Evolutionary conservation across 2,113 vertebrate genomes (phyloP), one percentile per base, ranked within the genome.

Genomic region (Casuarius casuarius): DNA sequence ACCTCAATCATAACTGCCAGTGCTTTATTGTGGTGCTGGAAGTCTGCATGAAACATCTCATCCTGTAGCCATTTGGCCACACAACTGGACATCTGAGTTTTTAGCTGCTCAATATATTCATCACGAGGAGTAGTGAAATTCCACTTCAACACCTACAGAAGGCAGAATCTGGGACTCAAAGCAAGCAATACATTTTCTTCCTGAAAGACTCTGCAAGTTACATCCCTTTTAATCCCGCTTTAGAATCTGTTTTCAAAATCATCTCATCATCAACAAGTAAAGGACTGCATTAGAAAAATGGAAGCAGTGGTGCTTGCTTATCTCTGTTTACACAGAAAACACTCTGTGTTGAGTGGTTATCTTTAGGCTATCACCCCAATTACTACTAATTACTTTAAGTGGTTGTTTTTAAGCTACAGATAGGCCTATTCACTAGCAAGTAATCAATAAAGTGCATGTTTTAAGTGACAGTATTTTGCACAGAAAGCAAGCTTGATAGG

Each of bases 41-140:
- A 99, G 97, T 99, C 99, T 51, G 99, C 97, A 95, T 99, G 99
- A 94, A 99, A 99, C 92, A 99, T 99, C 90, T 99, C 99, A 52
- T 99, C 99, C 94, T 99, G 99, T 15, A 99, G 97, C 99, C 99
- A 99, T 92, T 98, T 99, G 29, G 99, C 99, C 62, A 99, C 98
- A 96, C 99, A 99, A 68, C 97, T 98, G 42, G 98, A 98, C 99
- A 99, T 99, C n/a, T 99, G 99, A 79, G 98, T 98, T 87, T 99
- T 99, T 17, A 99, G 98, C 93, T 99, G 99, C 82, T 99, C 99
- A 87, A 99, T 98, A 42, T 99, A 99, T 66, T 99, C 99, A 85
- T 99, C 99, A 71, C 99, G 98, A 22, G 99, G 99, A 48, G 99
- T 99, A 65, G 98, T 99, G 95, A 99, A 99, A 97, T 99, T 99